A percentile compares a stretch with the other conserved stretches of the same genome.
Evolutionary conservation across 2,888 invertebrate genomes (phyloP).

Genomic region (Kryphioiulus occultus): DNA sequence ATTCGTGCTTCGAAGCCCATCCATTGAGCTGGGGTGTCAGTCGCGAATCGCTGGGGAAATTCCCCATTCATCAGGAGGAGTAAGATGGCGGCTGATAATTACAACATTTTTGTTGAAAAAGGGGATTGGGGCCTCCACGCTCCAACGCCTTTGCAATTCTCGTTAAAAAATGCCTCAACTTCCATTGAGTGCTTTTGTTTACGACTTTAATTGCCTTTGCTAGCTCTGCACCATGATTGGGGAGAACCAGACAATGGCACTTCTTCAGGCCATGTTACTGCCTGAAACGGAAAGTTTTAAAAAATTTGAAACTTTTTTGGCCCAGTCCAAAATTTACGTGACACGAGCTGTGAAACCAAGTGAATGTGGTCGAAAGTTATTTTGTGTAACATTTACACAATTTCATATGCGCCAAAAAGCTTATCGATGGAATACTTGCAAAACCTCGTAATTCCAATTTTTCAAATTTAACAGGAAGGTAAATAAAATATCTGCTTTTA

Average conservation of each 20-base stretch:
- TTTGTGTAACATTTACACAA: too few species aligned
- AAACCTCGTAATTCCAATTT: too few species aligned
- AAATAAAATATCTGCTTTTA: too few species aligned
- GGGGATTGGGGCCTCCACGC: not conserved
- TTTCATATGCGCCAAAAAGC: too few species aligned
- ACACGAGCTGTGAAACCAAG: too few species aligned
- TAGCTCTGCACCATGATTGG: not conserved
- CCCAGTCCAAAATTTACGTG: too few species aligned
- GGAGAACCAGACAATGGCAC: not conserved
- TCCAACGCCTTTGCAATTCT: not conserved
- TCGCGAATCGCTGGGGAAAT: not conserved
- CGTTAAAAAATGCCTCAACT: not conserved
- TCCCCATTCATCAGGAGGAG: not conserved
- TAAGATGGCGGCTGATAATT: not conserved
- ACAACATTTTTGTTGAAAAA: not conserved
- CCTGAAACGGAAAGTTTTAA: not conserved
- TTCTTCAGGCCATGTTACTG: not conserved
- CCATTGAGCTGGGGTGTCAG: not conserved
- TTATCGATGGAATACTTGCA: too few species aligned
- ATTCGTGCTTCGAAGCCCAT: slow-evolving; percentile 3
- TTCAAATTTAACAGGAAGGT: too few species aligned
- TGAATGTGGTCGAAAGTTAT: too few species aligned
- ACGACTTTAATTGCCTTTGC: not conserved
- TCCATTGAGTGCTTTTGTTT: not conserved
- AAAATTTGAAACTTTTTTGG: too few species aligned